Base-by-base conservation (phyloP, 2,888 invertebrate genomes). In the Lagria hirta region DNA sequence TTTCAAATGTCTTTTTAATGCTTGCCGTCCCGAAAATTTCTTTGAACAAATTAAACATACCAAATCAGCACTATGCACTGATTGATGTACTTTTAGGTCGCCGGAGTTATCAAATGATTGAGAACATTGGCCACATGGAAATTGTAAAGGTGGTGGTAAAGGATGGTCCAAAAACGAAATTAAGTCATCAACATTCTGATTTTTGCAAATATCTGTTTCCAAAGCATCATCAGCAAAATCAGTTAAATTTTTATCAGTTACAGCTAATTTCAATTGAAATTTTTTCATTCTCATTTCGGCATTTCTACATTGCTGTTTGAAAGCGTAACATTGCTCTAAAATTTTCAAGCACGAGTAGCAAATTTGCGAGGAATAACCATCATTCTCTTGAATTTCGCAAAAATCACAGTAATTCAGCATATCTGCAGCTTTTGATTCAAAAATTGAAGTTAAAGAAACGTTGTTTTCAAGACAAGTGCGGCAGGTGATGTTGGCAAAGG, bases 31-130 rank as follows among this genome's bases (percentile, higher is more conserved):
- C 41, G 64, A 64, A 62, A 75, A 80, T 38, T 71, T 68, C 55
- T 80, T 80, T 4, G 67, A 50, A 49, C 80, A 80, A 48, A 70
- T 62, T 18, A 64, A 68, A 54, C 80, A 80, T 22, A 62, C 65
- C 67, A 70, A 73, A 12, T 55, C 56, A 1, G 66, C 62, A 1
- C 52, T 49, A 54, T 79, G 79, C 34, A 78, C 54, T 1, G 75
- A 70, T 1, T 64, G 58, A 54, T 80, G 80, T 22, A 80, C 61
- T 15, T 65, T 53, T 11, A 78, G 64, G 55, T 80, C 80, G 23
- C 70, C 66, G 48, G 74, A 71, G 0, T 72, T 70, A n/a, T 55
- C 61, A 52, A 78, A 79, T 1, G 66, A 63, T 7, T 73, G 68
- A 5, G 72, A 70, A 57, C 80, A 80, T 15, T 73, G 61, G 0